Base-by-base conservation (phyloP, 2,113 vertebrate genomes). In the Ascaphus truei region DNA sequence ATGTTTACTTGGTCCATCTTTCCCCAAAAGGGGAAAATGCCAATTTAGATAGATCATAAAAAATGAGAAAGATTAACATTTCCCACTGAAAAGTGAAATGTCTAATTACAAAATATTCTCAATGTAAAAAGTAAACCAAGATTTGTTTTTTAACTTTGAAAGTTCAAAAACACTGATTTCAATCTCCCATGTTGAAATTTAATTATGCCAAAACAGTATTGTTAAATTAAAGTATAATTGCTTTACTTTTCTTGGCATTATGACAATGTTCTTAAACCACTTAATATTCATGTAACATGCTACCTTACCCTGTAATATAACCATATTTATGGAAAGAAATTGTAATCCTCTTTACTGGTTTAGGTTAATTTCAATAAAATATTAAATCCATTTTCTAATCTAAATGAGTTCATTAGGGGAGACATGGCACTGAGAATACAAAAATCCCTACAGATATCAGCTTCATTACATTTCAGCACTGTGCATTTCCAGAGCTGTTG, bases 321-420 rank as follows among this genome's bases (percentile, higher is more conserved):
- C 77, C 83, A 81, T 86, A 88, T 89, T 91, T 90, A 89, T 86
- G 82, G 88, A 86, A 86, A 85, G 83, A 87, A 89, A 88, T 80
- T 89, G 85, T 89, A 90, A 92, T 91, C 89, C 87, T 87, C 88
- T 91, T 91, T 92, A 86, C 87, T 86, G 77, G 83, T 82, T 89
- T 87, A 88, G 88, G 88, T 91, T 91, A 92, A 91, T 92, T 90
- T 89, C 87, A 89, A 89, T 89, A 89, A 91, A 91, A 90, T 91
- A 90, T 90, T 92, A 90, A 91, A 92, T 91, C 86, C 88, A 90
- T 92, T 92, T 92, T 90, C 88, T 91, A 90, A 90, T 91, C 86
- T 91, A 91, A 91, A 91, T 90, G 88, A 90, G 89, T 91, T 92
- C 88, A 92, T 92, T 92, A 91, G 85, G 85, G 87, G 79, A 88